These are phyloP conservation scores for Elephas maximus DNA, from an alignment of 2,113 vertebrate genomes.

Conservation along the genomic window DNA sequence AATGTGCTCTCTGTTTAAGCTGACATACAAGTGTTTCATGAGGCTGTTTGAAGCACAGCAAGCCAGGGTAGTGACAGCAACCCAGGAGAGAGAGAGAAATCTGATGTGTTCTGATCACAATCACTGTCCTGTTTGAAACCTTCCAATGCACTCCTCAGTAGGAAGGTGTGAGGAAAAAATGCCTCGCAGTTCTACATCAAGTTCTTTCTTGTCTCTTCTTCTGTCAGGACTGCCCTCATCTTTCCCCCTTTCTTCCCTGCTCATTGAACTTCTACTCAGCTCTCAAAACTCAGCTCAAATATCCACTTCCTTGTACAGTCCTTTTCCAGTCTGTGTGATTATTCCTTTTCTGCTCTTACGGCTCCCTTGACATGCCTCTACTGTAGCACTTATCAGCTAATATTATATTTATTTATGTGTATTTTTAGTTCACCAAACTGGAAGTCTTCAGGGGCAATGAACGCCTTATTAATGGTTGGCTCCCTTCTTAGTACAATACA, in stretches of 20 bases:
- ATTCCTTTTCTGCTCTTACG: neutral
- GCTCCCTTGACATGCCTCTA: neutral
- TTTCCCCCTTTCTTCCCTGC: neutral
- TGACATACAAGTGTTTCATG: constrained; percentile 66
- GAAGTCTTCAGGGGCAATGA: neutral
- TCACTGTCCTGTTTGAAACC: neutral
- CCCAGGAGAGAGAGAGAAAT: neutral
- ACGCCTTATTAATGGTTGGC: fast-evolving
- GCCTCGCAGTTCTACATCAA: neutral
- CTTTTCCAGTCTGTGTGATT: neutral
- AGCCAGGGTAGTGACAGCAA: constrained; percentile 51
- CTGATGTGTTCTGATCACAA: neutral
- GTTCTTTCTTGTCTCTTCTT: neutral
- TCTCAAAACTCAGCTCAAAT: neutral
- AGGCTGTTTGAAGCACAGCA: constrained; percentile 60
- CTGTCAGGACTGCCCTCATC: neutral
- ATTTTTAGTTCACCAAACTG: constrained; percentile 15
- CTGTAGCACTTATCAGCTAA: neutral
- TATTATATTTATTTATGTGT: neutral
- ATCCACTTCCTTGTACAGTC: neutral
- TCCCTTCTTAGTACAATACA: neutral
- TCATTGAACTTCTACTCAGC: neutral
- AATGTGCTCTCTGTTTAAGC: constrained; percentile 55
- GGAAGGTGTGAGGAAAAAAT: neutral
- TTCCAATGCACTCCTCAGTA: neutral